Evolutionary conservation across 2,113 vertebrate genomes (phyloP), one percentile per base, ranked within the genome.

Genomic region (Hepsetus odoe): DNA sequence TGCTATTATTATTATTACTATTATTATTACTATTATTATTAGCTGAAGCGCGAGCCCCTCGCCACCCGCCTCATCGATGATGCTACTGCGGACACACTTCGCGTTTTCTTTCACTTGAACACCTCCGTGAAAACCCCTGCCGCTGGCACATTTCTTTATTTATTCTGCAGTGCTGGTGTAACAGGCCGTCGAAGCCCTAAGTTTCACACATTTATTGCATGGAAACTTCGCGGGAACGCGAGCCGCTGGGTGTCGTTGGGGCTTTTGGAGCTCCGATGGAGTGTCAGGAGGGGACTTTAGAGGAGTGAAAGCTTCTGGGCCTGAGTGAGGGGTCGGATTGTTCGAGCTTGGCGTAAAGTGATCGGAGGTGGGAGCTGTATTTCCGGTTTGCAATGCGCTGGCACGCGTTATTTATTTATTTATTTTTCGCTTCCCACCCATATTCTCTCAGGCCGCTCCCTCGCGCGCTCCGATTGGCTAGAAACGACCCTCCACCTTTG

Each of bases 331-430:
- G 30, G 7, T 20, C 16, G 40, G 28, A 33, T 46, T 35, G 53
- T 58, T 55, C n/a, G 51, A 55, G 51, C 51, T 55, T 55, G 66
- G 61, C 44, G 73, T 66, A 65, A 62, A 74, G 72, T 80, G 62
- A 53, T 73, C 70, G 61, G 61, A 67, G 33, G 53, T 69, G 53
- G 53, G 46, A 44, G 55, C 55, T 49, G 28, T 80, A 62, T 80
- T 83, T 74, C 72, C 72, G 66, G 71, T 75, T 79, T 79, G 65
- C 62, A 46, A 64, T 79, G 42, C 35, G n/a, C 59, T 42, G 44
- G 67, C 56, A 79, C 24, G 68, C 30, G 72, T 44, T 62, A 7
- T 40, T n/a, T 20, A 33, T 33, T 65, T 65, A n/a, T 65, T 65
- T 38, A 12, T 65, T 71, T 18, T n/a, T 66, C 30, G 5, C 61